Evolutionary conservation across 2,797 vertebrate species (phyloP).

Genomic region (Myotis pilosus): DNA sequence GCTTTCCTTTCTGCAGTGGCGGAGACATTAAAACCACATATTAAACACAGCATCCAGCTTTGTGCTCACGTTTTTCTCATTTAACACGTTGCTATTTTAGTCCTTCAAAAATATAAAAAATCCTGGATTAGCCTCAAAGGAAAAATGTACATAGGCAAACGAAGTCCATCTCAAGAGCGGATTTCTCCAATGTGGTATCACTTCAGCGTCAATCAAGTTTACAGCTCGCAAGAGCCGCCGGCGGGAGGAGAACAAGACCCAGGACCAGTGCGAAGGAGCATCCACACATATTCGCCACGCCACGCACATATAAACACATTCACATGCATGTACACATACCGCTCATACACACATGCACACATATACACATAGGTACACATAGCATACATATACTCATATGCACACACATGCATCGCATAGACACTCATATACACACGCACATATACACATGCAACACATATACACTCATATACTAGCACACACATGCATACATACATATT

Average conservation of each 20-base stretch:
- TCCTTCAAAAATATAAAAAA: conserved; percentile 49
- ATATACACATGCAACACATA: not conserved
- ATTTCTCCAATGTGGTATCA: conserved; percentile 35
- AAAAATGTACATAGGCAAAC: conserved; percentile 51
- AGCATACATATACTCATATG: accelerated
- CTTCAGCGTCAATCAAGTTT: conserved; percentile 16
- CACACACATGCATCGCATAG: accelerated
- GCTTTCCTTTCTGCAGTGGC: not conserved
- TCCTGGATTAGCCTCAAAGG: conserved; percentile 74
- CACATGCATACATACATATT: not conserved
- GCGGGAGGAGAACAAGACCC: not conserved
- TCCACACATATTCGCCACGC: accelerated
- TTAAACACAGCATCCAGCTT: conserved; percentile 15
- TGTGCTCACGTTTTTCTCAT: conserved; percentile 68
- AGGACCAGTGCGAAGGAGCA: not conserved
- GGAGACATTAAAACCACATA: not conserved
- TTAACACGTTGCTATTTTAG: conserved; percentile 71
- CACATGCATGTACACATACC: accelerated
- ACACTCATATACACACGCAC: not conserved
- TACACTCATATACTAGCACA: not conserved
- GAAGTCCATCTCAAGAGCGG: not conserved
- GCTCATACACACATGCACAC: not conserved
- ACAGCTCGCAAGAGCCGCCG: not conserved
- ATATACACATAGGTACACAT: no score
- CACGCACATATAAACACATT: accelerated